These are phyloP conservation scores for Gymnogyps californianus DNA, from an alignment of 2,113 vertebrate species.

Conservation along the genomic window DNA sequence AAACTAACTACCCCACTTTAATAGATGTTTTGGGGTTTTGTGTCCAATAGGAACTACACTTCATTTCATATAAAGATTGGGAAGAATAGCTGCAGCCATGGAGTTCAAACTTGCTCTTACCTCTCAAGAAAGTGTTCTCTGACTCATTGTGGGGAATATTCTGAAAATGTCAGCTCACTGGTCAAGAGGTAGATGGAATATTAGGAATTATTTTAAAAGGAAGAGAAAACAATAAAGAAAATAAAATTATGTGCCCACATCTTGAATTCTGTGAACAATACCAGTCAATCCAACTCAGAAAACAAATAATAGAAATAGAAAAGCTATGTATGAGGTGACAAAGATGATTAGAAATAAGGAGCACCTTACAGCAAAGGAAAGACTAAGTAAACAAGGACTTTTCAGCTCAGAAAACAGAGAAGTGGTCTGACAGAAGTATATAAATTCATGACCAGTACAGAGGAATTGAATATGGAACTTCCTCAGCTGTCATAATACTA, in stretches of 20 bases:
- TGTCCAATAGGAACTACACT: not conserved
- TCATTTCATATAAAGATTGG: not conserved
- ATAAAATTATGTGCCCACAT: not conserved
- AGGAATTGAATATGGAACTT: not conserved
- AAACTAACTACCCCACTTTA: not conserved
- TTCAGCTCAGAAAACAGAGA: not conserved
- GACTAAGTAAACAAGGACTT: not conserved
- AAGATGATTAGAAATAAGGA: not conserved
- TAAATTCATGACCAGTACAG: not conserved
- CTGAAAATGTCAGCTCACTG: not conserved
- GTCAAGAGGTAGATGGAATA: not conserved
- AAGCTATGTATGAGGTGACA: not conserved
- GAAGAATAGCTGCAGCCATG: not conserved
- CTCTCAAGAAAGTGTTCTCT: not conserved
- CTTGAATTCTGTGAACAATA: not conserved
- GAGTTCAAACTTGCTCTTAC: not conserved
- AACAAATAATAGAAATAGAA: not conserved
- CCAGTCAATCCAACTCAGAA: not conserved
- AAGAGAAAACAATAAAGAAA: not conserved
- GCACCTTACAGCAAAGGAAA: not conserved
- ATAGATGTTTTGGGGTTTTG: accelerated
- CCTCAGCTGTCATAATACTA: not conserved
- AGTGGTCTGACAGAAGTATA: not conserved
- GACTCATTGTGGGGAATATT: not conserved
- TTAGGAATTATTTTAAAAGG: not conserved